These are phyloP conservation scores for Diplodus puntazzo DNA, from an alignment of 2,797 vertebrate genomes.

Conservation along the genomic window DNA sequence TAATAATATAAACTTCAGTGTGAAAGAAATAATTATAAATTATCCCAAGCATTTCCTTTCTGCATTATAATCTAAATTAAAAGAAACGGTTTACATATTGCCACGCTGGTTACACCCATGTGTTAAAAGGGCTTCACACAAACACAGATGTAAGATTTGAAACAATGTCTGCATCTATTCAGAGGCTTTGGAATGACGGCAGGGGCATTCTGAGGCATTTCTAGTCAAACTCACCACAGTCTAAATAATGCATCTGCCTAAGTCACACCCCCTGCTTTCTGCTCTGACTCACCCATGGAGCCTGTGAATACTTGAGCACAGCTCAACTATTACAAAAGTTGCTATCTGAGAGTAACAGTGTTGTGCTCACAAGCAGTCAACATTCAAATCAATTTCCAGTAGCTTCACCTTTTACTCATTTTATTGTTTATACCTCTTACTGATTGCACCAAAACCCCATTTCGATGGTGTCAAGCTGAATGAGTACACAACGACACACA, in stretches of 20 bases:
- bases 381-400: constrained; percentile 76
- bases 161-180: background rate
- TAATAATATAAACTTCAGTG: no score
- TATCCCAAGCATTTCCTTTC: no score
- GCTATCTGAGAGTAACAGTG: constrained; percentile 57
- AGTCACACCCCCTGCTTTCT: constrained; percentile 14
- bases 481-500: background rate
- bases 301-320: constrained; percentile 24
- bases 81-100: no score
- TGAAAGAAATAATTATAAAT: no score
- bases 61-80: no score
- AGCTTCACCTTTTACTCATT: constrained; percentile 49
- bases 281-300: constrained; percentile 41
- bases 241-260: constrained; percentile 46
- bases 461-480: constrained; percentile 42
- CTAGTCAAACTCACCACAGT: constrained; percentile 17
- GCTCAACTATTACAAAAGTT: constrained; percentile 46
- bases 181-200: background rate
- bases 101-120: background rate
- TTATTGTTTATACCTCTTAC: constrained; percentile 50
- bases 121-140: background rate
- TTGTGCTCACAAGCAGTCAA: constrained; percentile 61
- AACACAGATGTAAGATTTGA: background rate
- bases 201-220: background rate
- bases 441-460: constrained; percentile 49